Evolutionary conservation across 37 sponge, comb jelly and placozoan genomes (phyloP).

Genomic region (Agelas oroides): DNA sequence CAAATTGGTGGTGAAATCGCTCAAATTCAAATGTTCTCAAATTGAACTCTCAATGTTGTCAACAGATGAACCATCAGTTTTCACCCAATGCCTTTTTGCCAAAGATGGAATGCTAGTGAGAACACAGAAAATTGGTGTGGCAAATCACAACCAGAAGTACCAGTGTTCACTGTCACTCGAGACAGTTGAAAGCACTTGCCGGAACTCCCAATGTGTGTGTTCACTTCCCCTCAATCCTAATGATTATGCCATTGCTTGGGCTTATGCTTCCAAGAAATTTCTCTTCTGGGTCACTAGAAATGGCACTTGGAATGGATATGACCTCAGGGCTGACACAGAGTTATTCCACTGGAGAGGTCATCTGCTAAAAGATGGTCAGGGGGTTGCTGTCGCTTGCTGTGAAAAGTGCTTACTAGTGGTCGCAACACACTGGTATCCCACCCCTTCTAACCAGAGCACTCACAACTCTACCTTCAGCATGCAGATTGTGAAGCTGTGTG

Average conservation of each 20-base stretch:
- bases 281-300: slow-evolving; percentile 20
- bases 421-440: neutral
- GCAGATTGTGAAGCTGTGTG: slow-evolving; percentile 2
- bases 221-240: slow-evolving; percentile 3
- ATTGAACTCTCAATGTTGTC: slow-evolving; percentile 3
- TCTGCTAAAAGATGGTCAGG: neutral
- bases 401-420: slow-evolving; percentile 9
- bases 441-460: neutral
- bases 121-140: neutral
- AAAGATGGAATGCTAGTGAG: neutral
- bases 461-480: neutral
- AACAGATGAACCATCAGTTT: neutral
- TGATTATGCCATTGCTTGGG: neutral
- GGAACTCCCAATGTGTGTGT: neutral
- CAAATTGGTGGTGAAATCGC: neutral
- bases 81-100: slow-evolving; percentile 7
- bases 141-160: neutral
- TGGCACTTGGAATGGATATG: slow-evolving; percentile 9
- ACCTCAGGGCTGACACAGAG: neutral
- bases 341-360: neutral
- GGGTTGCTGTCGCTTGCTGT: neutral
- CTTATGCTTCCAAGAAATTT: neutral
- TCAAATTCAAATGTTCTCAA: neutral
- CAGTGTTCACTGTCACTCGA: neutral
- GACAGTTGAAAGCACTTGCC: neutral